A percentile compares a stretch with the other conserved stretches of the same genome.
phyloP scores from a whole-genome alignment of 2,888 invertebrate species.

The Drosophila mimica region DNA sequence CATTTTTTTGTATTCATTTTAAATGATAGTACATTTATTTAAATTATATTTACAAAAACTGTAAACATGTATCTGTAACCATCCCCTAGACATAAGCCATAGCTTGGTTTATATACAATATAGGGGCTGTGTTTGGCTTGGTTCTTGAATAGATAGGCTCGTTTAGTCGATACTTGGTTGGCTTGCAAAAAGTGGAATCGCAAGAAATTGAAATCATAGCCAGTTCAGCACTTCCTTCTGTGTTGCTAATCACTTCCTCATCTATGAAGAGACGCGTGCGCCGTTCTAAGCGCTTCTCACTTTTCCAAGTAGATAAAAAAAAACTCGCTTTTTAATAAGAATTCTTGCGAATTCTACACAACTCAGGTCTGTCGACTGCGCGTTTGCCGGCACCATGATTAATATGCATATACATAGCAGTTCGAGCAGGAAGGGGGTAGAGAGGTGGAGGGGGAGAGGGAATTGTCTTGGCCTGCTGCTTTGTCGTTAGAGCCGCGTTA shows the following conservation, averaged over 20 bases:
- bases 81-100: not conserved
- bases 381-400: constrained; percentile 64
- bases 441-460: constrained; percentile 3
- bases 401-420: constrained; percentile 69
- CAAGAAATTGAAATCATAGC: constrained; percentile 70
- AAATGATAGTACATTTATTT: not conserved
- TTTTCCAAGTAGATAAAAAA: constrained; percentile 62
- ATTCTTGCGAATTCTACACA: constrained; percentile 76
- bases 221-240: constrained; percentile 79
- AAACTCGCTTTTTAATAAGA: constrained; percentile 79
- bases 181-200: constrained; percentile 67
- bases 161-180: constrained; percentile 10
- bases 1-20: not conserved
- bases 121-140: not conserved
- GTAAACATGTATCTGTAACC: not conserved
- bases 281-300: constrained; percentile 79
- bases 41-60: not conserved
- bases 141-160: constrained; percentile 27
- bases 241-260: constrained; percentile 79
- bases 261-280: constrained; percentile 73
- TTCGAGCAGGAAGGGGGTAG: constrained; percentile 26
- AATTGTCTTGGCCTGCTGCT: constrained; percentile 40
- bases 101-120: not conserved
- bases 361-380: constrained; percentile 11
- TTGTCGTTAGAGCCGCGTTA: constrained; percentile 75